Percentiles rank a stretch among this genome's conserved stretches.
Evolutionary conservation across 1,140 invertebrate genomes (phyloP).

Genomic region (Tetranychus cinnabarinus): DNA sequence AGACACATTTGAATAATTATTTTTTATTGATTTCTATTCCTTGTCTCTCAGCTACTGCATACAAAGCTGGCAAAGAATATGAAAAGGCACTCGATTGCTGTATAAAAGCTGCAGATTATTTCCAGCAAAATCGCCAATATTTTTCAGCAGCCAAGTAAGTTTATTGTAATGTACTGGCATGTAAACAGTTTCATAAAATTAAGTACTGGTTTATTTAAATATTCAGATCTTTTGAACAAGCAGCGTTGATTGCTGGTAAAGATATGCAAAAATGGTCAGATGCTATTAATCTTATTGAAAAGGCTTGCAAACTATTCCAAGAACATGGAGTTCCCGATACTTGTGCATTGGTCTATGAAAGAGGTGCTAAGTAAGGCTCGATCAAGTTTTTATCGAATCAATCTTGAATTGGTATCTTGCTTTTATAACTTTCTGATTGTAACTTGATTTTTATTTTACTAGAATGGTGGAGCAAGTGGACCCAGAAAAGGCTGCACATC

Average conservation of each 20-base stretch:
- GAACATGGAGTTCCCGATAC: conserved; percentile 76
- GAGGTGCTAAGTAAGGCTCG: conserved; percentile 45
- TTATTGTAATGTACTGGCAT: conserved; percentile 6
- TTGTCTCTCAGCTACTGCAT: conserved; percentile 54
- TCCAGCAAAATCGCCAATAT: conserved; percentile 56
- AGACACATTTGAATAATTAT: not conserved
- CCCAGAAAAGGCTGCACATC: conserved; percentile 48
- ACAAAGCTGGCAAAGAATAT: conserved; percentile 55
- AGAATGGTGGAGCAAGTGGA: conserved; percentile 47
- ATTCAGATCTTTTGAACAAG: conserved; percentile 6
- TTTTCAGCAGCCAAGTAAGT: conserved; percentile 77
- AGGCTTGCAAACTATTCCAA: conserved; percentile 56
- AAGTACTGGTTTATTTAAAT: not conserved
- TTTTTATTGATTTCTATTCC: conserved; percentile 13
- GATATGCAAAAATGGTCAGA: conserved; percentile 47
- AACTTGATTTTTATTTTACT: too few species aligned
- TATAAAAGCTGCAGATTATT: conserved; percentile 60
- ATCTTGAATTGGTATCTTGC: not conserved
- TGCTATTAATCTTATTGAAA: conserved; percentile 45
- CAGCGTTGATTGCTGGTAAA: conserved; percentile 27
- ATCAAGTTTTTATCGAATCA: not conserved
- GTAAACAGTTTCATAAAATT: not conserved
- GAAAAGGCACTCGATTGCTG: conserved; percentile 57
- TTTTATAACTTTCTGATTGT: not conserved
- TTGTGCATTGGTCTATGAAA: conserved; percentile 57